These are phyloP conservation scores for Mylabris phalerata DNA, from an alignment of 1,140 invertebrate genomes.

Conservation along the genomic window DNA sequence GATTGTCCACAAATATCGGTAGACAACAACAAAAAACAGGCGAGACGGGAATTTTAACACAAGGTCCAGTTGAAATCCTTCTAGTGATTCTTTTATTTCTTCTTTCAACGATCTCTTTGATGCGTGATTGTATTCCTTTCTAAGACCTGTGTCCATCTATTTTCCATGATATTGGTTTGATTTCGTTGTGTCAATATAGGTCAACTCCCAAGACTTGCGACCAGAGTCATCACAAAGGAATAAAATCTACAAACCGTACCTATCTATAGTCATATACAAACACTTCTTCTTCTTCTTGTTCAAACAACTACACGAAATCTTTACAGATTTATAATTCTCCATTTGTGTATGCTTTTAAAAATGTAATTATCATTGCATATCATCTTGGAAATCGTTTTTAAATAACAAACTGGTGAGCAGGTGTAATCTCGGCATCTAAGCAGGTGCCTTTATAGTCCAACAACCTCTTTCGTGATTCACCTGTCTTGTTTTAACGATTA, in stretches of 20 bases:
- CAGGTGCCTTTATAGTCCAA: slow-evolving; percentile 4
- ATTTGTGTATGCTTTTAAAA: too few species aligned
- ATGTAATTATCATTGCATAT: too few species aligned
- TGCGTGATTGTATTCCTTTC: slow-evolving; percentile 21
- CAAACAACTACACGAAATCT: too few species aligned
- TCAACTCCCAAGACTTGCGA: slow-evolving; percentile 7
- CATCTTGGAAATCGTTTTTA: too few species aligned
- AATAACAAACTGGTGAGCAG: neutral
- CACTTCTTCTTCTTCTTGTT: too few species aligned
- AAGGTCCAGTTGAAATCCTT: too few species aligned
- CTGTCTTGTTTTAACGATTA: neutral
- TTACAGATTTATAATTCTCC: too few species aligned
- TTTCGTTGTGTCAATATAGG: slow-evolving; percentile 34
- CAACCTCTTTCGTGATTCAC: slow-evolving; percentile 5
- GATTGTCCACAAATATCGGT: too few species aligned
- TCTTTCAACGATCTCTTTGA: slow-evolving; percentile 26
- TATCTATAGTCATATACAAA: too few species aligned
- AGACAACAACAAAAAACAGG: too few species aligned
- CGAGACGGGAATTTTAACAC: too few species aligned
- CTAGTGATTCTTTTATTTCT: neutral
- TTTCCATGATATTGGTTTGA: slow-evolving; percentile 41
- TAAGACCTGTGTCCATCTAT: slow-evolving; percentile 35
- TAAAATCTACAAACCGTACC: neutral
- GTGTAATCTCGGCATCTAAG: slow-evolving; percentile 6
- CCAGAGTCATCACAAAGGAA: slow-evolving; percentile 13